A percentile compares a stretch with the other conserved stretches of the same genome.
phyloP scores from a whole-genome alignment of 2,888 invertebrate genomes.

The Acleris laterana region DNA sequence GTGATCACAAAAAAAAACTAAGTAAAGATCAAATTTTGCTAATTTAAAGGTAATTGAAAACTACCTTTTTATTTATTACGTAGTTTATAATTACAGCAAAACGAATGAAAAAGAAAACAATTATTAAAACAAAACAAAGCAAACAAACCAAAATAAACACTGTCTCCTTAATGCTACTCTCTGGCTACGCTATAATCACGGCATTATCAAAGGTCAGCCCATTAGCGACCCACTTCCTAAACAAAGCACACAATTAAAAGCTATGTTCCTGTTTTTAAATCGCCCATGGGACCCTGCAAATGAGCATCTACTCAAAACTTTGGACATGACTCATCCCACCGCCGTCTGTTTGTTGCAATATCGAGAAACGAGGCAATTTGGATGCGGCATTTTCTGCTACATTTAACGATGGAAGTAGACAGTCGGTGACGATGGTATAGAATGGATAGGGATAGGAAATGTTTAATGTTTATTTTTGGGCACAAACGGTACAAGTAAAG shows the following conservation, averaged over 20 bases:
- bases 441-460: too few relatives aligned
- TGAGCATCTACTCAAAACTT: conserved; percentile 51
- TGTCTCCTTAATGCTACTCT: background rate
- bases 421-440: too few relatives aligned
- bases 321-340: conserved; percentile 39
- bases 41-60: too few relatives aligned
- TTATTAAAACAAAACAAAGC: background rate
- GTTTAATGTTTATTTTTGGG: too few relatives aligned
- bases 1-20: too few relatives aligned
- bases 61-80: too few relatives aligned
- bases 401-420: too few relatives aligned
- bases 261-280: conserved; percentile 29
- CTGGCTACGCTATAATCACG: background rate
- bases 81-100: too few relatives aligned
- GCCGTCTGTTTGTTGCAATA: conserved; percentile 35
- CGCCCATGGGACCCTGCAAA: conserved; percentile 47
- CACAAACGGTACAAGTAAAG: too few relatives aligned
- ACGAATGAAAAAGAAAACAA: too few relatives aligned
- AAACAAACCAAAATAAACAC: background rate
- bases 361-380: conserved; percentile 5
- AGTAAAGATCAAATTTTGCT: too few relatives aligned
- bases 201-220: background rate
- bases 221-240: background rate
- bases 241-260: conserved; percentile 23
- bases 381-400: conserved; percentile 6